These are phyloP conservation scores for Drosophila leontia DNA, from an alignment of 1,140 invertebrate species.

Conservation along the genomic window DNA sequence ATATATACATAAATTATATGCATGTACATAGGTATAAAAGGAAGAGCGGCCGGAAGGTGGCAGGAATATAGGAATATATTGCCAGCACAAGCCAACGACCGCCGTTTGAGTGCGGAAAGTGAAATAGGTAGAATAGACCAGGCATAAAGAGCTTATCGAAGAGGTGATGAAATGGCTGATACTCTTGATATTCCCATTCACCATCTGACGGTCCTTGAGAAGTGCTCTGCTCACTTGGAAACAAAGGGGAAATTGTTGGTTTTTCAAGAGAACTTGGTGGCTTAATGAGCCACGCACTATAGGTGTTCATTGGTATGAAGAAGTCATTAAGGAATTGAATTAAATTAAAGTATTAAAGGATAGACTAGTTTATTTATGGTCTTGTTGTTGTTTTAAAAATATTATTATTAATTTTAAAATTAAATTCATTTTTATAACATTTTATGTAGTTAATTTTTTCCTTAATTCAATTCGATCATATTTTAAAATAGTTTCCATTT, in stretches of 20 bases:
- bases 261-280: slow-evolving; percentile 21
- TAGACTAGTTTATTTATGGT: no score
- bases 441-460: not conserved
- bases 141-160: slow-evolving; percentile 32
- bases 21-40: slow-evolving; percentile 24
- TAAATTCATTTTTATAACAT: no score
- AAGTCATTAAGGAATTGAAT: slow-evolving; percentile 1
- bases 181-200: slow-evolving; percentile 35
- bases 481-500: slow-evolving; percentile 1
- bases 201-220: not conserved
- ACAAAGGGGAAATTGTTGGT: slow-evolving; percentile 17
- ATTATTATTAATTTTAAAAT: no score
- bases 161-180: slow-evolving; percentile 52
- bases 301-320: not conserved
- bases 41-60: slow-evolving; percentile 2
- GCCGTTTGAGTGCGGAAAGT: slow-evolving; percentile 32
- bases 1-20: slow-evolving; percentile 54
- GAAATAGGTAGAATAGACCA: slow-evolving; percentile 28
- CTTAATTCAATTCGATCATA: slow-evolving; percentile 1
- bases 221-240: slow-evolving; percentile 18
- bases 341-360: not conserved
- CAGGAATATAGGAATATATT: slow-evolving; percentile 40
- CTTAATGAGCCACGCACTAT: slow-evolving; percentile 18
- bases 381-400: no score
- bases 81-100: slow-evolving; percentile 49